A percentile compares a stretch with the other conserved stretches of the same genome.
phyloP scores from a whole-genome alignment of 2,888 invertebrate genomes.

The Apamea sordens region DNA sequence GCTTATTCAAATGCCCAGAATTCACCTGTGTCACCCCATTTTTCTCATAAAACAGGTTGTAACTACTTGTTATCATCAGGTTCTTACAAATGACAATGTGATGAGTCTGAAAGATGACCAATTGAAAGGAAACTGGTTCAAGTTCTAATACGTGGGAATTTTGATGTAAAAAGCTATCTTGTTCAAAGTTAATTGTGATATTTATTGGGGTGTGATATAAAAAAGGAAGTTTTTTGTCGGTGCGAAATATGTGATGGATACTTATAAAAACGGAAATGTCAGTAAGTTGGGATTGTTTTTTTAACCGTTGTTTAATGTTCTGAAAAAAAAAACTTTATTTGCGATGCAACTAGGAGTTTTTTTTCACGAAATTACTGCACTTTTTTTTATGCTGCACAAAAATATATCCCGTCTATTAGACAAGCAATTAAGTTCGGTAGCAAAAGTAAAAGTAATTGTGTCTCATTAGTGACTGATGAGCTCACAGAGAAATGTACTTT shows the following conservation, averaged over 20 bases:
- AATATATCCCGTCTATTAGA: background rate
- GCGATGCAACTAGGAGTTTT: background rate
- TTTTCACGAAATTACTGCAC: background rate
- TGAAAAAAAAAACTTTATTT: background rate
- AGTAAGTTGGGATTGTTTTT: background rate
- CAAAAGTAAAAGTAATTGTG: background rate
- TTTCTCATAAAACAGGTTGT: conserved; percentile 51
- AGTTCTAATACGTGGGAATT: conserved; percentile 65
- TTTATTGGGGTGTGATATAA: conserved; percentile 12
- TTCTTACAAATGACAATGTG: conserved; percentile 59
- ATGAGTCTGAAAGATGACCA: conserved; percentile 54
- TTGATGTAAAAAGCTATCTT: conserved; percentile 48
- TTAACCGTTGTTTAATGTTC: background rate
- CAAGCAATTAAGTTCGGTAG: background rate
- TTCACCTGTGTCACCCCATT: conserved; percentile 66
- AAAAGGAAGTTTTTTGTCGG: background rate
- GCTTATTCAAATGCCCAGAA: conserved; percentile 33
- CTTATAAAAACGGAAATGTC: background rate
- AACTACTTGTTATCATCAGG: conserved; percentile 59
- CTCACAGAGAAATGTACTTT: background rate
- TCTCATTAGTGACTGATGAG: background rate
- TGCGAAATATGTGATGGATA: background rate
- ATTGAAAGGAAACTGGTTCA: conserved; percentile 63
- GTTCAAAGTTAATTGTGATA: conserved; percentile 39
- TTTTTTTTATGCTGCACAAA: background rate